These are phyloP conservation scores for Chironomus tentans DNA, from an alignment of 2,888 invertebrate genomes.

Conservation along the genomic window DNA sequence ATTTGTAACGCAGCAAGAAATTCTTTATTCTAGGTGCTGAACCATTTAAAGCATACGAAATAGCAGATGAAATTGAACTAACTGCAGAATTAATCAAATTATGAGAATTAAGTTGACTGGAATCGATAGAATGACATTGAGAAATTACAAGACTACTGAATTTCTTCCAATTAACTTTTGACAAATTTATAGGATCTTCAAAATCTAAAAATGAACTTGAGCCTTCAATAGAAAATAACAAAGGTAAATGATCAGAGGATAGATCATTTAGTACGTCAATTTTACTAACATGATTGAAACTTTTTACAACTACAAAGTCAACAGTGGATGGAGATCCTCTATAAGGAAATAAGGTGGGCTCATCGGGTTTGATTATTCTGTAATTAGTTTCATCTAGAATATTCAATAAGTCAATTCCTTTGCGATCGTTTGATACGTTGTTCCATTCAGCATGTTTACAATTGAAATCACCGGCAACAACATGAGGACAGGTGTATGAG, in stretches of 20 bases:
- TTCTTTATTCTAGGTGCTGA: background rate
- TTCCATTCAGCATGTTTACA: background rate
- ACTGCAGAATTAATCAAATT: background rate
- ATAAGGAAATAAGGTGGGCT: background rate
- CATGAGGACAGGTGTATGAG: background rate
- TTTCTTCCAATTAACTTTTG: background rate
- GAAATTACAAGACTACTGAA: background rate
- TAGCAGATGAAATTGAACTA: background rate
- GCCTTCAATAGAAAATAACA: background rate
- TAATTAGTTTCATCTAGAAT: background rate
- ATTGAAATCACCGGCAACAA: too few species aligned
- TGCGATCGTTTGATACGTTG: background rate
- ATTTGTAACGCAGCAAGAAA: background rate
- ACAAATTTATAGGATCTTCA: background rate
- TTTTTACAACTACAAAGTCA: background rate
- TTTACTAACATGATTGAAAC: background rate
- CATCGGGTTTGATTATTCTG: background rate
- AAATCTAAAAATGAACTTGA: background rate
- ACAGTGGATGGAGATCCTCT: background rate
- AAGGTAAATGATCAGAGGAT: background rate
- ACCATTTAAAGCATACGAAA: background rate
- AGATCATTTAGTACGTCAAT: background rate
- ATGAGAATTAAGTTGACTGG: background rate
- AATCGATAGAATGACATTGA: background rate
- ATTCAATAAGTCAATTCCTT: background rate